These are phyloP conservation scores for Sciaenops ocellatus DNA, from an alignment of 2,797 vertebrate genomes.

Conservation along the genomic window DNA sequence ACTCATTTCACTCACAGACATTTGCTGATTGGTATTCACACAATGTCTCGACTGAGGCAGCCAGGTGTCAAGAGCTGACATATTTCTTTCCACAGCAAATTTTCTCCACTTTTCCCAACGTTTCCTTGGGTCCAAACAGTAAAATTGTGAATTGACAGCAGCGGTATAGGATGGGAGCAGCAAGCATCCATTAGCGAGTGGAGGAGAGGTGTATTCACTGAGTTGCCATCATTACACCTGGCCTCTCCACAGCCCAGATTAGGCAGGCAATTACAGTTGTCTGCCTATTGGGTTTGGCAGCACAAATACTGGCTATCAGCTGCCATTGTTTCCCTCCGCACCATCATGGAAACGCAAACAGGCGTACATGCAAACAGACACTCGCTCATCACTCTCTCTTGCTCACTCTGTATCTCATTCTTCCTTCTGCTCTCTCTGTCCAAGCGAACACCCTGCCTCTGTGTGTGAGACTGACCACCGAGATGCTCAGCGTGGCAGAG, in stretches of 20 bases:
- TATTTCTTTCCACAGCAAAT: slow-evolving; percentile 54
- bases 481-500: slow-evolving; percentile 60
- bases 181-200: slow-evolving; percentile 60
- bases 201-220: slow-evolving; percentile 54
- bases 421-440: slow-evolving; percentile 37
- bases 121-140: slow-evolving; percentile 59
- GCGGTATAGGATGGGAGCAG: slow-evolving; percentile 41
- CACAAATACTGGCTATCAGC: slow-evolving; percentile 66
- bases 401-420: slow-evolving; percentile 24
- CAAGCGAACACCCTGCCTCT: slow-evolving; percentile 53
- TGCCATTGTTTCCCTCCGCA: slow-evolving; percentile 63
- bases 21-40: slow-evolving; percentile 67
- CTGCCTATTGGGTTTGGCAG: slow-evolving; percentile 70
- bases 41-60: slow-evolving; percentile 39
- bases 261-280: slow-evolving; percentile 72
- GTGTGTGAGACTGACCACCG: slow-evolving; percentile 71
- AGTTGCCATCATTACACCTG: slow-evolving; percentile 75
- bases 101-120: slow-evolving; percentile 44
- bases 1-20: slow-evolving; percentile 56
- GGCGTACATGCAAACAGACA: slow-evolving; percentile 32
- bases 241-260: slow-evolving; percentile 68
- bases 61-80: slow-evolving; percentile 68
- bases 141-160: slow-evolving; percentile 61
- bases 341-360: slow-evolving; percentile 43
- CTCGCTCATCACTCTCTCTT: slow-evolving; percentile 17